phyloP scores from a whole-genome alignment of 1,140 invertebrate genomes.

The Heliothis virescens region DNA sequence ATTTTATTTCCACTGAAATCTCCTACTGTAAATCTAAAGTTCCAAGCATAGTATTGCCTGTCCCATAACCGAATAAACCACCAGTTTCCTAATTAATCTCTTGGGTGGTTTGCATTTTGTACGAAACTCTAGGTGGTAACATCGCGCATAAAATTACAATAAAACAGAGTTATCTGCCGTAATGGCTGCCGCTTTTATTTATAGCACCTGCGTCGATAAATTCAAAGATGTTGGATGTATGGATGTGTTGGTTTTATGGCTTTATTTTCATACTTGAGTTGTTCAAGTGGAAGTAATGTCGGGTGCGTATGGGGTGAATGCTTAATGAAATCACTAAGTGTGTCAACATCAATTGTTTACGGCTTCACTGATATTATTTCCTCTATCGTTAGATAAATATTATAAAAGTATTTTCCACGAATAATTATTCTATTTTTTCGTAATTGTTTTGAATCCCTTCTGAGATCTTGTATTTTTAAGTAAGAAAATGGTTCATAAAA shows the following conservation, averaged over 20 bases:
- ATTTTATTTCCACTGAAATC: no score
- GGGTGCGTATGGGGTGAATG: constrained; percentile 4
- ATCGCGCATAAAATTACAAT: constrained; percentile 77
- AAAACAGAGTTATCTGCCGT: constrained; percentile 73
- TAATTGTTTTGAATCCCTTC: background rate
- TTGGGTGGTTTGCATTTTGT: constrained; percentile 57
- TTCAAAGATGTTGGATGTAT: constrained; percentile 51
- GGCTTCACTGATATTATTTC: background rate
- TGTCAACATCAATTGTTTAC: constrained; percentile 22
- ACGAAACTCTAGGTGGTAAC: constrained; percentile 54
- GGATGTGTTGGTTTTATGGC: constrained; percentile 43
- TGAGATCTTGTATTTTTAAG: background rate
- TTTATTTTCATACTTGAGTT: constrained; percentile 34
- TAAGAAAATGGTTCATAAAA: background rate
- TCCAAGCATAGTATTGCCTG: constrained; percentile 21
- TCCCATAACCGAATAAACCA: constrained; percentile 31
- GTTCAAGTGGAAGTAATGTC: constrained; percentile 22
- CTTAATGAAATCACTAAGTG: constrained; percentile 29
- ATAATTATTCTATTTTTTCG: background rate
- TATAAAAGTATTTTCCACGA: background rate
- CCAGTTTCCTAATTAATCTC: constrained; percentile 60
- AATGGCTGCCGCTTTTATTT: constrained; percentile 70
- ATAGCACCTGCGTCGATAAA: constrained; percentile 65
- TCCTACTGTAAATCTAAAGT: constrained; percentile 24
- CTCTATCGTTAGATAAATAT: background rate